Evolutionary conservation across 2,888 invertebrate species (phyloP).

Genomic region (Polyploca ridens): DNA sequence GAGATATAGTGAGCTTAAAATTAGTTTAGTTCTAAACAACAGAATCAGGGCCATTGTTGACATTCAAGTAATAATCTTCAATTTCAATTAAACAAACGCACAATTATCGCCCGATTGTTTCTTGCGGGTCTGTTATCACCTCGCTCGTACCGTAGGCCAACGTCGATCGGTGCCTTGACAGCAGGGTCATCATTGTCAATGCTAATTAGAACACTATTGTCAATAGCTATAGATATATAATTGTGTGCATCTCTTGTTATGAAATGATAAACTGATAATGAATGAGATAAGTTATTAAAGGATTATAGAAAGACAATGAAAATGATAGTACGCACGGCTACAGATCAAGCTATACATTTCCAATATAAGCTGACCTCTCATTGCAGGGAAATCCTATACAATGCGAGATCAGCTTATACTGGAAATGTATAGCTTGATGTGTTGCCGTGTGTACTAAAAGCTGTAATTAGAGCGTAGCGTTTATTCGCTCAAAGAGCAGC

Average conservation of each 20-base stretch:
- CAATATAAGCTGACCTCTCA: too few relatives aligned
- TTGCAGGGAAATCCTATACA: too few relatives aligned
- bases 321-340: too few relatives aligned
- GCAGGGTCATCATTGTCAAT: slow-evolving; percentile 44
- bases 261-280: slow-evolving; percentile 17
- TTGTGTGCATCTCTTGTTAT: slow-evolving; percentile 12
- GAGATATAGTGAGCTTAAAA: too few relatives aligned
- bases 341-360: too few relatives aligned
- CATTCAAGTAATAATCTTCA: not conserved
- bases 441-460: too few relatives aligned
- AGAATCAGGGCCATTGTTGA: too few relatives aligned
- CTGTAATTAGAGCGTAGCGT: too few relatives aligned
- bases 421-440: too few relatives aligned
- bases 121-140: not conserved
- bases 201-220: slow-evolving; percentile 44
- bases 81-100: not conserved
- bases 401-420: too few relatives aligned
- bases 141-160: not conserved
- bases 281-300: slow-evolving; percentile 8
- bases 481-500: too few relatives aligned
- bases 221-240: slow-evolving; percentile 1
- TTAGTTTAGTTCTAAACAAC: too few relatives aligned
- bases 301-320: not conserved
- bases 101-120: not conserved
- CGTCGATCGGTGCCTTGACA: slow-evolving; percentile 8